phyloP scores from a whole-genome alignment of 2,113 vertebrate genomes.

The Forbesichthys agassizii region DNA sequence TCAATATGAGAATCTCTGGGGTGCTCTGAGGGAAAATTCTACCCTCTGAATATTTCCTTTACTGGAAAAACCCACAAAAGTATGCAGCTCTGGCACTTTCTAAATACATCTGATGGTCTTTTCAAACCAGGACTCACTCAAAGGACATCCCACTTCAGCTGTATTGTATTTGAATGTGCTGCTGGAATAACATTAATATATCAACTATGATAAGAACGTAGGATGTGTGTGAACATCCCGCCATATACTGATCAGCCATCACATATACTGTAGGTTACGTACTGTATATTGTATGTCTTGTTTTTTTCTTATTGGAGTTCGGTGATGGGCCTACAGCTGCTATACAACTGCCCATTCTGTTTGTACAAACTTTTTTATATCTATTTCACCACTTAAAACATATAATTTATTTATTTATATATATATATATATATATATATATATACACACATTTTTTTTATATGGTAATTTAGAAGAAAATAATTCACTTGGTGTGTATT shows the following conservation, averaged over 20 bases:
- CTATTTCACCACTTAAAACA: neutral
- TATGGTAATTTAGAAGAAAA: too few relatives aligned
- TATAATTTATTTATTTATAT: neutral
- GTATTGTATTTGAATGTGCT: neutral
- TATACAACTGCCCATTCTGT: too few relatives aligned
- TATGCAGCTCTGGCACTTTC: slow-evolving; percentile 24
- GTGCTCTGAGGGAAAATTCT: slow-evolving; percentile 23
- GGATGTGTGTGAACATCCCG: neutral
- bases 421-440: too few relatives aligned
- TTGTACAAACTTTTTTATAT: neutral
- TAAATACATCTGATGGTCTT: slow-evolving; percentile 17
- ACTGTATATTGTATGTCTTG: too few relatives aligned
- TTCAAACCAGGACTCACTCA: slow-evolving; percentile 35
- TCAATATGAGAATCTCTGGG: slow-evolving; percentile 60
- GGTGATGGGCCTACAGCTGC: too few relatives aligned
- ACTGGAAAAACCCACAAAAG: slow-evolving; percentile 7
- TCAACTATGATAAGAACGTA: slow-evolving; percentile 27
- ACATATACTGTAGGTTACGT: too few relatives aligned
- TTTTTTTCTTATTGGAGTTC: too few relatives aligned
- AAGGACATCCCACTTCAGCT: neutral
- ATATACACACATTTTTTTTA: too few relatives aligned
- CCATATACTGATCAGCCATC: neutral
- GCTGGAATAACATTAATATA: slow-evolving; percentile 21
- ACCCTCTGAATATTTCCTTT: slow-evolving; percentile 39
- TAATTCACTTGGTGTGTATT: neutral